Percentiles rank a stretch among this genome's conserved stretches.
Conservation (phyloP, 1,140 invertebrate genomes). For the Drosophila kepulauana region DNA sequence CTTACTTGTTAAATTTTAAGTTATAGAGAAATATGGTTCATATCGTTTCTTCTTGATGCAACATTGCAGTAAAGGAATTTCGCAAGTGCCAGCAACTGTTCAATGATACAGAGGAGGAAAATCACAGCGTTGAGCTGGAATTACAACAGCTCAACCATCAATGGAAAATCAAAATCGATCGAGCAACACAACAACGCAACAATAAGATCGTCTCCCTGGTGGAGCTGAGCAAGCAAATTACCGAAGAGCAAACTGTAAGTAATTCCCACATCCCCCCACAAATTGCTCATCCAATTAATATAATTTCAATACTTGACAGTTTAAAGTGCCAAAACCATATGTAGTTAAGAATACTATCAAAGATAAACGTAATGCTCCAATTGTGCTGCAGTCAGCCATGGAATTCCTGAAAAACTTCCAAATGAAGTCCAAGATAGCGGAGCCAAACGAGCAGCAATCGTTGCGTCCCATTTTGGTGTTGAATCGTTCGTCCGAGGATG, state of each 20-base stretch:
- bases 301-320: too few relatives aligned
- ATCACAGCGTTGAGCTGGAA: not conserved
- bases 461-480: constrained; percentile 17
- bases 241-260: constrained; percentile 12
- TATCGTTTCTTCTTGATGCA: too few relatives aligned
- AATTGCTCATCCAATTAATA: too few relatives aligned
- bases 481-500: not conserved
- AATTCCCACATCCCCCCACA: not conserved
- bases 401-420: constrained; percentile 7
- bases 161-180: constrained; percentile 18
- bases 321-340: constrained; percentile 1
- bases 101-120: not conserved
- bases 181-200: constrained; percentile 21
- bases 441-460: not conserved
- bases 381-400: constrained; percentile 1
- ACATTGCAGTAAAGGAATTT: constrained; percentile 16
- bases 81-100: constrained; percentile 16
- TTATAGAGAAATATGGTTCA: too few relatives aligned
- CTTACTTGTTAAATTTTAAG: too few relatives aligned
- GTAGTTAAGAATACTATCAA: not conserved
- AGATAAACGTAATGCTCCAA: not conserved
- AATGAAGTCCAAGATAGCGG: not conserved
- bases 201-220: constrained; percentile 28
- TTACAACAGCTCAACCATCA: not conserved
- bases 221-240: constrained; percentile 2